phyloP scores from a whole-genome alignment of 2,113 vertebrate species.

The Grus americana region DNA sequence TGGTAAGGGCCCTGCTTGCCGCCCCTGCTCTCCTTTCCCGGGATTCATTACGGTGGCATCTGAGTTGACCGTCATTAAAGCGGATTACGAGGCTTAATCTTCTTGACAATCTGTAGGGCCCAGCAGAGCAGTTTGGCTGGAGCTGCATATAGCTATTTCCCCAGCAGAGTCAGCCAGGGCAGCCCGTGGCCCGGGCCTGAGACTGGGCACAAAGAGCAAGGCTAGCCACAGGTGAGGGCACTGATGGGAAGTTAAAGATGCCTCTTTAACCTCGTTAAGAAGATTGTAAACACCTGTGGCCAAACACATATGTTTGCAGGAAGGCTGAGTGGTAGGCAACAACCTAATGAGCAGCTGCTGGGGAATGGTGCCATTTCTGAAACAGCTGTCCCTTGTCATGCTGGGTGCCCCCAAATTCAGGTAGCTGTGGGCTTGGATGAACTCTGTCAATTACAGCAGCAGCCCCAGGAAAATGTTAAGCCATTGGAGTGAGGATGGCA shows the following conservation, averaged over 20 bases:
- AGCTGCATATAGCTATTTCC: constrained; percentile 8
- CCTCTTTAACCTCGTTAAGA: background rate
- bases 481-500: background rate
- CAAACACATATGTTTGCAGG: background rate
- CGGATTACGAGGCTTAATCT: constrained; percentile 84
- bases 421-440: background rate
- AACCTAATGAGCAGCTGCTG: background rate
- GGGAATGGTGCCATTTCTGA: background rate
- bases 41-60: constrained; percentile 78
- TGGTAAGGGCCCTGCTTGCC: constrained; percentile 75
- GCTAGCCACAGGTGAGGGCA: background rate
- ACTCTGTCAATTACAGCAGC: background rate
- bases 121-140: constrained; percentile 31
- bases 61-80: constrained; percentile 81
- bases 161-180: background rate
- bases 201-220: background rate
- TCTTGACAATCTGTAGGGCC: constrained; percentile 74
- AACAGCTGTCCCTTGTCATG: background rate
- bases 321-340: background rate
- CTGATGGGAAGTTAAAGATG: background rate
- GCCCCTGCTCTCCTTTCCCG: background rate
- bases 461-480: background rate
- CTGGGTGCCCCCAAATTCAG: background rate
- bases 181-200: background rate
- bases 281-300: background rate